A percentile compares a stretch with the other conserved stretches of the same genome.
phyloP scores from a whole-genome alignment of 1,140 invertebrate genomes.

The Melipona quadrifasciata region DNA sequence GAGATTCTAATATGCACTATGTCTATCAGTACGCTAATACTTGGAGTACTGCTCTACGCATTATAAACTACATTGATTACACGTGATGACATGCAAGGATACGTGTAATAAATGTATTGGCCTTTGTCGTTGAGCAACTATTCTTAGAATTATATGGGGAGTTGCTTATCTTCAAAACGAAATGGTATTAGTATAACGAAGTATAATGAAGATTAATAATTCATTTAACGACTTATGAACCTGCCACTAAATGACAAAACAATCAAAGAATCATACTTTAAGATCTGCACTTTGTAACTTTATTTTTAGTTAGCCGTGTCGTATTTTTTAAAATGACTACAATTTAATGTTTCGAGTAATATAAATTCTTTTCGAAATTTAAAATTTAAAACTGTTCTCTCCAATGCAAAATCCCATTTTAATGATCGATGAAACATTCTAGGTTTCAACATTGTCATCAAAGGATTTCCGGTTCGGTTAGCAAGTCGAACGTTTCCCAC shows the following conservation, averaged over 20 bases:
- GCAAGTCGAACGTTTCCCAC: not conserved
- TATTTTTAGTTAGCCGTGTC: not conserved
- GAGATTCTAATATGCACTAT: slow-evolving; percentile 4
- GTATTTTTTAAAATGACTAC: not conserved
- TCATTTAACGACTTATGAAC: too few species aligned
- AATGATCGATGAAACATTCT: slow-evolving; percentile 4
- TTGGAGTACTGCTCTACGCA: slow-evolving; percentile 58
- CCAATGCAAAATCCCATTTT: not conserved
- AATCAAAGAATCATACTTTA: not conserved
- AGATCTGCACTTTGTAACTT: not conserved
- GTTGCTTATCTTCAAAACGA: not conserved
- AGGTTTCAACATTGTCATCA: slow-evolving; percentile 17
- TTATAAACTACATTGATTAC: slow-evolving; percentile 69
- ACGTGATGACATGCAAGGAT: slow-evolving; percentile 77
- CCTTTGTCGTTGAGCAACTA: slow-evolving; percentile 55
- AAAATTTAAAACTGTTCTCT: not conserved
- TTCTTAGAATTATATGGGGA: slow-evolving; percentile 26
- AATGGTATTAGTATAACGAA: not conserved
- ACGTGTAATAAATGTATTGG: slow-evolving; percentile 15
- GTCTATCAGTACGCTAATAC: slow-evolving; percentile 38
- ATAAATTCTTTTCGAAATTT: not conserved
- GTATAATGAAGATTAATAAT: not conserved
- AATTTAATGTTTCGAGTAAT: not conserved
- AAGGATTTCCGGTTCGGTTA: not conserved
- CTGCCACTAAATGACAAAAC: not conserved